Conservation (phyloP, 2,888 invertebrate genomes). For the Acleris cristana region DNA sequence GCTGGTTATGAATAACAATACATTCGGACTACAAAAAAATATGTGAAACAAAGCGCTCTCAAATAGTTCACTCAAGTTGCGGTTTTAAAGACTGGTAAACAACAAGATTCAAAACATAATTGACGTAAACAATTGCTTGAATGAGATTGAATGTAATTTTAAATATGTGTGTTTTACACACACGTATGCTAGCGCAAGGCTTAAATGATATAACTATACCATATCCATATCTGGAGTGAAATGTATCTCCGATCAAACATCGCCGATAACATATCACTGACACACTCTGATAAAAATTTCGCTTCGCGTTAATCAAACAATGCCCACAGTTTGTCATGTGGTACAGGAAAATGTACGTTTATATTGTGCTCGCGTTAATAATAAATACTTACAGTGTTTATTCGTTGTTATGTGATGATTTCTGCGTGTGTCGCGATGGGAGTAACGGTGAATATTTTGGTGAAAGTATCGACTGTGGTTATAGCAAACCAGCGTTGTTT, state of each 20-base stretch:
- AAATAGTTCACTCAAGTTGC: too few species aligned
- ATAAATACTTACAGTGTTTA: conserved; percentile 44
- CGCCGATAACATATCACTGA: conserved; percentile 58
- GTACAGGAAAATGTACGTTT: conserved; percentile 45
- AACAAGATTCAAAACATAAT: too few species aligned
- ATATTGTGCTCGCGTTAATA: conserved; percentile 37
- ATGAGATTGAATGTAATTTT: too few species aligned
- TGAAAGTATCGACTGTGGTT: conserved; percentile 63
- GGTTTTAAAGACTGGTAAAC: too few species aligned
- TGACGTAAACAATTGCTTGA: too few species aligned
- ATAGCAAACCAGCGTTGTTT: conserved; percentile 48
- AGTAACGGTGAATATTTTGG: conserved; percentile 57
- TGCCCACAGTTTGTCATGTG: conserved; percentile 47
- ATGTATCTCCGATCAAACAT: conserved; percentile 60
- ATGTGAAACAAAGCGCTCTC: too few species aligned
- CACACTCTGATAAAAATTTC: conserved; percentile 49
- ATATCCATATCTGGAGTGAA: conserved; percentile 46
- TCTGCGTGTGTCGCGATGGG: conserved; percentile 56
- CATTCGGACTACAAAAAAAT: too few species aligned
- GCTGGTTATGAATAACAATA: too few species aligned
- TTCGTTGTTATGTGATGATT: conserved; percentile 59
- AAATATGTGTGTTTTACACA: too few species aligned
- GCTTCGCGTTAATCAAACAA: conserved; percentile 37
- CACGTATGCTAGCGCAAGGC: too few species aligned
- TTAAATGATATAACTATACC: too few species aligned